Conservation (phyloP, 2,797 vertebrate species). For the Cyprinella venusta region DNA sequence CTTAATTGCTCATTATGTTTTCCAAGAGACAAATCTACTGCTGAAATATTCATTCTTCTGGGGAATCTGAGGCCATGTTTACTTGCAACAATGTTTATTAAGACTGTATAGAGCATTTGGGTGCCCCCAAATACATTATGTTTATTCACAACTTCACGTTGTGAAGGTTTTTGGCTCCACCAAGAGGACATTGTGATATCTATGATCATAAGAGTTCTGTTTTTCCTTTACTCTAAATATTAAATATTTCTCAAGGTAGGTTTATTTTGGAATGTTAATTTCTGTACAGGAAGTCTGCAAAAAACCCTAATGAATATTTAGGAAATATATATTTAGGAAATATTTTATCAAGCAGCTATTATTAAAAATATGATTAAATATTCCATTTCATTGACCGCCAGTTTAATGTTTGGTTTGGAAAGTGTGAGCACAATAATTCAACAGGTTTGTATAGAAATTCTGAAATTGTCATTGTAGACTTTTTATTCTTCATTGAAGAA, state of each 20-base stretch:
- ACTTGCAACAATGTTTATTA: conserved; percentile 41
- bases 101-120: conserved; percentile 14
- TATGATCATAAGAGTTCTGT: neutral
- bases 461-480: neutral
- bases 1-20: conserved; percentile 35
- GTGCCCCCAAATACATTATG: neutral
- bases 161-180: conserved; percentile 57
- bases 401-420: no score
- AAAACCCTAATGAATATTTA: neutral
- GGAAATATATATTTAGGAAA: neutral
- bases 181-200: conserved; percentile 52
- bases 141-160: neutral
- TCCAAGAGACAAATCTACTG: conserved; percentile 26
- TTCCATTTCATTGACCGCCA: neutral
- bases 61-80: conserved; percentile 18
- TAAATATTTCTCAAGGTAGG: neutral
- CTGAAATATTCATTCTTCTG: conserved; percentile 29
- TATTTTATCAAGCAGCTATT: neutral
- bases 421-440: neutral
- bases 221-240: neutral
- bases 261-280: neutral
- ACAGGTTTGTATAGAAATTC: neutral
- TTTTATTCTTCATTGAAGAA: no score
- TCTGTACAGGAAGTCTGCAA: neutral
- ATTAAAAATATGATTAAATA: neutral